These are phyloP conservation scores for Drosophila melanica DNA, from an alignment of 1,140 invertebrate genomes.

Conservation along the genomic window DNA sequence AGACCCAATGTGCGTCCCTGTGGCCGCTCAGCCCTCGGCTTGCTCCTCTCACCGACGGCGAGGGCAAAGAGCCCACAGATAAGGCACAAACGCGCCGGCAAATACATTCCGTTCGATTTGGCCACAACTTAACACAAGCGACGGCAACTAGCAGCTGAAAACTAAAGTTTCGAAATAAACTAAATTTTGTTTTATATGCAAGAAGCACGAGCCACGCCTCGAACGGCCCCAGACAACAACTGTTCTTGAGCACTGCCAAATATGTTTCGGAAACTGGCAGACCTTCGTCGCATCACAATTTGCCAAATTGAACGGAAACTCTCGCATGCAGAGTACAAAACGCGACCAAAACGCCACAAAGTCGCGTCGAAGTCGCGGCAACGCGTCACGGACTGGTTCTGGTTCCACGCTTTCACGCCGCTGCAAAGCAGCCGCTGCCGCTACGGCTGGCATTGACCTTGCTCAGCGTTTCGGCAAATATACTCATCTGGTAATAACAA, in stretches of 20 bases:
- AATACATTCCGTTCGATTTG: conserved; percentile 43
- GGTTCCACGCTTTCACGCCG: conserved; percentile 29
- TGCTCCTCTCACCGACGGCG: conserved; percentile 32
- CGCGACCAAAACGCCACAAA: not conserved
- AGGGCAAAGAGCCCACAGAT: conserved; percentile 39
- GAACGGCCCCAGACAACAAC: conserved; percentile 4
- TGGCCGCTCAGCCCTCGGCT: conserved; percentile 8
- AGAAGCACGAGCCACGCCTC: conserved; percentile 16
- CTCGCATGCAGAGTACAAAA: conserved; percentile 18
- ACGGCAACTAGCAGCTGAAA: conserved; percentile 5
- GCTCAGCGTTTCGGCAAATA: conserved; percentile 60
- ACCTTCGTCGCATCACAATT: conserved; percentile 49
- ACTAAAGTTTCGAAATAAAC: conserved; percentile 49
- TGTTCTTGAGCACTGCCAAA: conserved; percentile 69
- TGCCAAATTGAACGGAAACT: conserved; percentile 32
- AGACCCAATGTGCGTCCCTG: conserved; percentile 72
- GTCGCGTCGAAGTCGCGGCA: conserved; percentile 5
- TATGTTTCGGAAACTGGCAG: conserved; percentile 50
- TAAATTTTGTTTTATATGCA: conserved; percentile 62
- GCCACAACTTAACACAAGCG: conserved; percentile 1
- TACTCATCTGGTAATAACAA: not conserved
- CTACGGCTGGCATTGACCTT: conserved; percentile 68
- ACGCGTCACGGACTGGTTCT: conserved; percentile 24
- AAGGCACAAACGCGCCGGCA: conserved; percentile 39
- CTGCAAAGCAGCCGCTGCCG: conserved; percentile 14